Evolutionary conservation across 2,888 invertebrate genomes (phyloP).

Genomic region (Drosophila multiciliata): DNA sequence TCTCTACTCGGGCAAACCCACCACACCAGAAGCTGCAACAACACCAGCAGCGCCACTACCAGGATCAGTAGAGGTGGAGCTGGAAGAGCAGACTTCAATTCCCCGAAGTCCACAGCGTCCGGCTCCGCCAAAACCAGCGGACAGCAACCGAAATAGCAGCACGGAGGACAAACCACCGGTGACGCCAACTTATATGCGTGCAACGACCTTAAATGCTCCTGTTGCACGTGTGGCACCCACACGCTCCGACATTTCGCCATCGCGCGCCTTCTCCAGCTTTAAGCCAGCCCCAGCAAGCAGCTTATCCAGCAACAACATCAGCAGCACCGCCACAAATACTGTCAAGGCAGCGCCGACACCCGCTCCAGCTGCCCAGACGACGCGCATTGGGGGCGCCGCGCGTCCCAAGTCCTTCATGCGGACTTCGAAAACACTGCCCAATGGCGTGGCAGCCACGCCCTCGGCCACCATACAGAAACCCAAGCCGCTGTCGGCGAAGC

Average conservation of each 20-base stretch:
- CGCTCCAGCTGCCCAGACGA: constrained; percentile 32
- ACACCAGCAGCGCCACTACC: constrained; percentile 85
- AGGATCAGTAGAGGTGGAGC: constrained; percentile 57
- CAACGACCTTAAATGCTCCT: constrained; percentile 90
- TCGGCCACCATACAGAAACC: constrained; percentile 81
- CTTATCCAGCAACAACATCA: constrained; percentile 18
- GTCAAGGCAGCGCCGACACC: constrained; percentile 13
- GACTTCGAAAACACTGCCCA: constrained; percentile 73
- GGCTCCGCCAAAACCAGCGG: constrained; percentile 86
- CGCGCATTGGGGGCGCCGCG: constrained; percentile 48
- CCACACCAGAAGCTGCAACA: constrained; percentile 85
- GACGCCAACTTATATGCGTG: constrained; percentile 89
- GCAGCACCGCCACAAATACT: constrained; percentile 28
- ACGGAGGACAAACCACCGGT: constrained; percentile 83
- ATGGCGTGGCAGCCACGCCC: constrained; percentile 62
- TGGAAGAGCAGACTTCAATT: constrained; percentile 84
- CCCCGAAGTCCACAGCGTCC: constrained; percentile 86
- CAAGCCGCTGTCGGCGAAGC: constrained; percentile 81
- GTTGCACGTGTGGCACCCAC: constrained; percentile 84
- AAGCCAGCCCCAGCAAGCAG: constrained; percentile 70
- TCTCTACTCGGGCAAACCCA: constrained; percentile 89
- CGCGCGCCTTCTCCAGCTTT: constrained; percentile 83
- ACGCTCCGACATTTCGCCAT: constrained; percentile 81
- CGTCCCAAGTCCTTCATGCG: constrained; percentile 74
- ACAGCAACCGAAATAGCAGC: constrained; percentile 47